Base-by-base conservation (phyloP, 2,797 vertebrate species). In the Gymnothorax javanicus region DNA sequence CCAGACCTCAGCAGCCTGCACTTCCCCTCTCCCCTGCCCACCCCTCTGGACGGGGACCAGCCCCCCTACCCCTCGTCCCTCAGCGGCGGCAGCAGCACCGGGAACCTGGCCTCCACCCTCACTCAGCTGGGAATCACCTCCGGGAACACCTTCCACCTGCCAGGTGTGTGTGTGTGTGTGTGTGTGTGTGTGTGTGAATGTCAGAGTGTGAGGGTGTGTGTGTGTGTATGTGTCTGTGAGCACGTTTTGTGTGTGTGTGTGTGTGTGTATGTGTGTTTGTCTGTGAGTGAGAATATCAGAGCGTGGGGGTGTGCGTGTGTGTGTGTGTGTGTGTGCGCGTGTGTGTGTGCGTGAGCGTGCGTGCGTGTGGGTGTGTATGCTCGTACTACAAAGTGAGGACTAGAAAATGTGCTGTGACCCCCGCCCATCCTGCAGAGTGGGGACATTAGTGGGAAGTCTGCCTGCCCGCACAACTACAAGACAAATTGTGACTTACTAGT, bases 1-100 rank as follows among this genome's bases (percentile, higher is more conserved):
- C 97, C 97, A 0, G 97, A 97, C 92, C 96, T 97, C 87, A 96
- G 96, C 93, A 97, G 91, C 89, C 93, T 97, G 89, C 96, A 96
- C 92, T 95, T 97, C 59, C 97, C 97, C 0, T 96, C 96, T 2
- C 95, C 96, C 0, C 91, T 95, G 85, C 95, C 96, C 89, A 94
- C 94, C 0, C 94, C 94, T 0, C 90, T 96, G 85, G 96, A 97
- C 86, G 92, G 94, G 0, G 96, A 97, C 20, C 94, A 96, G 87
- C 89, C 92, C 0, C 43, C 89, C 0, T 88, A 85, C 73, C 93
- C 91, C 0, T 91, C 33, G 33, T 43, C 85, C 87, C 90, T 96
- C 89, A 94, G 94, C 0, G 94, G 94, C 9, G 94, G 95, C 84
- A 93, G 84, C 93, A 96, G 96, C 89, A 96, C 96, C 27, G 92